Conservation (phyloP, 1,140 invertebrate genomes). For the Dreissena rostriformis region DNA sequence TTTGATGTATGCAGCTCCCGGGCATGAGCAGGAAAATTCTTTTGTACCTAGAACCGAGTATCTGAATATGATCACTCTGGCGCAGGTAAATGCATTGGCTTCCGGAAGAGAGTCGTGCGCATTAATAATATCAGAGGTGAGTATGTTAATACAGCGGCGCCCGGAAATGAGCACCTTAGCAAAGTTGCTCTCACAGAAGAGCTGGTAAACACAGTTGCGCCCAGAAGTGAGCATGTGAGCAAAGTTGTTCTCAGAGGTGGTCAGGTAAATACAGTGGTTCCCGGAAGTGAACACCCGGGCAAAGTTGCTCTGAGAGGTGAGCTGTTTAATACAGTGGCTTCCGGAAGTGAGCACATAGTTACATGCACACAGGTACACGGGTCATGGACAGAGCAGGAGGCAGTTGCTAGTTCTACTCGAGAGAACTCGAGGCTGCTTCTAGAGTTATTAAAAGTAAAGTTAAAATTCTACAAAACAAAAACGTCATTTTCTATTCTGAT, state of each 20-base stretch:
- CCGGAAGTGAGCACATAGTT: not conserved
- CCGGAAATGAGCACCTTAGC: not conserved
- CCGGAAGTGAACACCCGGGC: too few relatives aligned
- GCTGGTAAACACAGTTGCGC: not conserved
- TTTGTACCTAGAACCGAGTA: not conserved
- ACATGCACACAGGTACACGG: not conserved
- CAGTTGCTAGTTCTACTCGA: slow-evolving; percentile 20
- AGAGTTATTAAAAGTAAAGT: slow-evolving; percentile 27
- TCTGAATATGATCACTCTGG: not conserved
- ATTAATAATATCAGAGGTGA: not conserved
- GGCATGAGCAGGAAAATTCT: not conserved
- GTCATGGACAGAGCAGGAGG: slow-evolving; percentile 8
- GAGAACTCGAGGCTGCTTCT: slow-evolving; percentile 39
- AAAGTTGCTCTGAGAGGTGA: not conserved
- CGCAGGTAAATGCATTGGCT: not conserved
- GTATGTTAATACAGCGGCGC: not conserved
- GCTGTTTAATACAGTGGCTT: not conserved
- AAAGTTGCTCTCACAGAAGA: not conserved
- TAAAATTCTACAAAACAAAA: slow-evolving; percentile 22
- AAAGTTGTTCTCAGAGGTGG: too few relatives aligned
- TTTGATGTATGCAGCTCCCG: not conserved
- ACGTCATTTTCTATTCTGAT: slow-evolving; percentile 31
- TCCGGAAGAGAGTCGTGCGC: not conserved
- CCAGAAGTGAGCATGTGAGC: not conserved
- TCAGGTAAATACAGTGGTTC: too few relatives aligned